Percentiles rank a stretch among this genome's conserved stretches.
Conservation (phyloP, 23 tunicate species). For the Trididemnum nubilum region DNA sequence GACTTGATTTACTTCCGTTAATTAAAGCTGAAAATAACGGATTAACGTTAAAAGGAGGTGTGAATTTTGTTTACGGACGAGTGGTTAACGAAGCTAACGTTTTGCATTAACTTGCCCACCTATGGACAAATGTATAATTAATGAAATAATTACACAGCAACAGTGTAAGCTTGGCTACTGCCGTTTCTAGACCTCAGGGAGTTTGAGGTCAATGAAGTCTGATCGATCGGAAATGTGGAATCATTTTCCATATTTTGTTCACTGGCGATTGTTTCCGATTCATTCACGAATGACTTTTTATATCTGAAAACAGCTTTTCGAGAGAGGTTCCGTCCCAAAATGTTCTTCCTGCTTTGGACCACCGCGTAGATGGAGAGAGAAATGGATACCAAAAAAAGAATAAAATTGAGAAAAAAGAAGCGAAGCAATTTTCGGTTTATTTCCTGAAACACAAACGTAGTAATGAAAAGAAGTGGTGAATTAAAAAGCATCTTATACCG, state of each 20-base stretch:
- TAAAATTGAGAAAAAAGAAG: not conserved
- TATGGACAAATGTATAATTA: too few species aligned
- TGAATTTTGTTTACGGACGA: too few species aligned
- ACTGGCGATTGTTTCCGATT: not conserved
- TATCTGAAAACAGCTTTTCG: not conserved
- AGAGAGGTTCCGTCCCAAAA: not conserved
- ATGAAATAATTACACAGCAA: conserved; percentile 7
- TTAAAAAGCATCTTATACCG: too few species aligned
- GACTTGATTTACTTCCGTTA: too few species aligned
- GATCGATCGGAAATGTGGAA: not conserved
- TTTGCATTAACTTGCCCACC: too few species aligned
- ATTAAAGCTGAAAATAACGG: too few species aligned
- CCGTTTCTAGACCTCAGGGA: not conserved
- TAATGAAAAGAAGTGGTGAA: too few species aligned
- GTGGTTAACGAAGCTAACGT: too few species aligned
- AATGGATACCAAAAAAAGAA: not conserved
- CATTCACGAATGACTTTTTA: conserved; percentile 9
- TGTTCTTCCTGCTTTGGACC: not conserved
- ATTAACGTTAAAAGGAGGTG: too few species aligned
- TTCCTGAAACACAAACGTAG: not conserved
- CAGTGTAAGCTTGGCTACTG: conserved; percentile 5
- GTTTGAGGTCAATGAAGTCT: not conserved
- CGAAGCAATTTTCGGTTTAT: not conserved
- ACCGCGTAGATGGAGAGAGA: not conserved
- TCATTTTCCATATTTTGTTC: not conserved